A percentile compares a stretch with the other conserved stretches of the same genome.
Evolutionary conservation across 2,113 vertebrate species (phyloP).

Genomic region (Nibea albiflora): DNA sequence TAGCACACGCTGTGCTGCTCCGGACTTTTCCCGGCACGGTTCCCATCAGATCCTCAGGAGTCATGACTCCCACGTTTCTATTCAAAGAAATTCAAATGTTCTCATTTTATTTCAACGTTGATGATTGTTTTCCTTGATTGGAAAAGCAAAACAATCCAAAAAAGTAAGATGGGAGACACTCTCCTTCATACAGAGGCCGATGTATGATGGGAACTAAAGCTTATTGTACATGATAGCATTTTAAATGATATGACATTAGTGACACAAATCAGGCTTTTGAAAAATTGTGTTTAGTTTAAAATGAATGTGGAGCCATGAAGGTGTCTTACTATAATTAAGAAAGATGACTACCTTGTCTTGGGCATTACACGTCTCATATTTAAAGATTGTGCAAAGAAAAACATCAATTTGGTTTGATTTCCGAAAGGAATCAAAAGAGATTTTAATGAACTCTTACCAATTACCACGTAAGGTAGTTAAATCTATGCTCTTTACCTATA

Average conservation of each 20-base stretch:
- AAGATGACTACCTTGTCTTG: neutral
- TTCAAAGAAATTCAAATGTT: neutral
- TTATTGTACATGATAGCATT: neutral
- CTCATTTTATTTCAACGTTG: neutral
- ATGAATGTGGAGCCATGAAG: neutral
- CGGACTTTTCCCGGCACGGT: slow-evolving; percentile 19
- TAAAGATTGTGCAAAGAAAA: neutral
- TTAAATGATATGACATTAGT: neutral
- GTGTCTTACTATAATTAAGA: neutral
- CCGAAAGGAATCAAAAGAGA: neutral
- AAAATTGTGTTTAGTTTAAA: neutral
- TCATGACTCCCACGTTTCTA: neutral
- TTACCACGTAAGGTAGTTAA: neutral
- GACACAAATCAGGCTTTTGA: neutral
- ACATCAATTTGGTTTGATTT: neutral
- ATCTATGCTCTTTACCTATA: neutral
- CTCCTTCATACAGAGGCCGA: neutral
- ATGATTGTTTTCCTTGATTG: neutral
- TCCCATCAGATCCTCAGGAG: slow-evolving; percentile 52
- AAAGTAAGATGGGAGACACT: neutral
- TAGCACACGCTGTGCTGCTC: slow-evolving; percentile 68
- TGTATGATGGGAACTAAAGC: neutral
- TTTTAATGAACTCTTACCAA: neutral
- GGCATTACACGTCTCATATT: neutral
- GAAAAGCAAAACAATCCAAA: neutral